Percentiles rank a stretch among this genome's conserved stretches.
These are phyloP conservation scores for Rhadina sibilatrix DNA, from an alignment of 2,113 vertebrate genomes.

Conservation along the genomic window DNA sequence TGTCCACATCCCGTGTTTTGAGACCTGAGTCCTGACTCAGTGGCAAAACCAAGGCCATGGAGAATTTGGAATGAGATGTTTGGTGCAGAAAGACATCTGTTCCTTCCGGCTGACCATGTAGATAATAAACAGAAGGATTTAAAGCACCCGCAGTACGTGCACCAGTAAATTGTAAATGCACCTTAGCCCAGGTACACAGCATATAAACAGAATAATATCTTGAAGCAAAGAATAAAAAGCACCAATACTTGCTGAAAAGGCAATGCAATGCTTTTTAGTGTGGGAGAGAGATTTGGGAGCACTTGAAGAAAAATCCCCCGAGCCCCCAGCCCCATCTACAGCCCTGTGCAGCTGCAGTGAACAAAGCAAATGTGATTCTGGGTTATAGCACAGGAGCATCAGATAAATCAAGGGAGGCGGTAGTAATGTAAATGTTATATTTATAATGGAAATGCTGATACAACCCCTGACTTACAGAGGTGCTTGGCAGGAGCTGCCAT, in stretches of 20 bases:
- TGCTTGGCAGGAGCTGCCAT: constrained; percentile 10
- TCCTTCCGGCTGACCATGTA: background rate
- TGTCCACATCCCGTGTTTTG: background rate
- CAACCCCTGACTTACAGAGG: constrained; percentile 28
- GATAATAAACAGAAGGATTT: constrained; percentile 14
- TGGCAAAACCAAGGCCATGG: background rate
- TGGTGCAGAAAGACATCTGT: background rate
- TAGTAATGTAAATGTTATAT: constrained; percentile 52
- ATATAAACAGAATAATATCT: constrained; percentile 6
- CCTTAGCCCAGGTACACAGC: background rate
- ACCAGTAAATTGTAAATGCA: background rate
- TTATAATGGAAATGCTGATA: constrained; percentile 62
- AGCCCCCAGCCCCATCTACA: background rate
- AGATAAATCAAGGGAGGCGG: constrained; percentile 55
- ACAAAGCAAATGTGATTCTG: constrained; percentile 45
- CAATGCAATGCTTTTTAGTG: background rate
- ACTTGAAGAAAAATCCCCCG: constrained; percentile 28
- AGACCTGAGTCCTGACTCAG: background rate
- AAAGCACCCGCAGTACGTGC: background rate
- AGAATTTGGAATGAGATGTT: background rate
- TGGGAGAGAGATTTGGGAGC: constrained; percentile 7
- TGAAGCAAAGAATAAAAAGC: constrained; percentile 33
- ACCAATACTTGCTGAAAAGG: constrained; percentile 49
- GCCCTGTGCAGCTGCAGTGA: background rate
- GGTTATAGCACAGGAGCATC: background rate